phyloP scores from a whole-genome alignment of 2,113 vertebrate species.

The Peucedramus taeniatus region DNA sequence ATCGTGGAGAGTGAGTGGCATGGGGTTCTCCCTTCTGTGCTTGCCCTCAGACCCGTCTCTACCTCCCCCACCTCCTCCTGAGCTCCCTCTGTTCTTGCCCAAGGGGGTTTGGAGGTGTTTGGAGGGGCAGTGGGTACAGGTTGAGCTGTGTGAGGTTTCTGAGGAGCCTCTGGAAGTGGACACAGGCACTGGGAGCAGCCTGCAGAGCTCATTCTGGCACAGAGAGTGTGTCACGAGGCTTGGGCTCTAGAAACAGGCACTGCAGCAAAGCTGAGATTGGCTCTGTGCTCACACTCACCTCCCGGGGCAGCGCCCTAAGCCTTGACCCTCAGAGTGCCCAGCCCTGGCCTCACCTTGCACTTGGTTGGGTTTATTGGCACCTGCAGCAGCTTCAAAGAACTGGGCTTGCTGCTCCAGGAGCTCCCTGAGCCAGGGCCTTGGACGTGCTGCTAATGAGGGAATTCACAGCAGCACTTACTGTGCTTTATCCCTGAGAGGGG shows the following conservation, averaged over 20 bases:
- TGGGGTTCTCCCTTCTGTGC: fast-evolving
- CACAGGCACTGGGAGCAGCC: not conserved
- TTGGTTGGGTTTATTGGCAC: not conserved
- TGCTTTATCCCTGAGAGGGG: not conserved
- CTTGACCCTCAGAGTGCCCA: not conserved
- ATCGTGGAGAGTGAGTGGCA: slow-evolving; percentile 90
- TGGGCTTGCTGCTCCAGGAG: not conserved
- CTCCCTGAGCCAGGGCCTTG: not conserved
- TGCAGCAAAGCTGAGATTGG: not conserved
- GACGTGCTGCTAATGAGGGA: not conserved
- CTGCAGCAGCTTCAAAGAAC: not conserved
- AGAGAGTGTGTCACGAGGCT: not conserved
- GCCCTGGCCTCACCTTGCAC: not conserved
- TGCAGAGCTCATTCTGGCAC: not conserved
- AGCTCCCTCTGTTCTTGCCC: not conserved
- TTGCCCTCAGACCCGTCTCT: not conserved
- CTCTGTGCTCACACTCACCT: not conserved
- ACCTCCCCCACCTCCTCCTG: not conserved
- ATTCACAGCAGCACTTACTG: not conserved
- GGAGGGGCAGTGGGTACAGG: not conserved
- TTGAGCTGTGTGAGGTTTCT: not conserved
- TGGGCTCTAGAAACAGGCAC: not conserved
- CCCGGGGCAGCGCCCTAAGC: not conserved
- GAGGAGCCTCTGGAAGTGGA: not conserved
- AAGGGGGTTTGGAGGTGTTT: fast-evolving